Percentiles rank a stretch among this genome's conserved stretches.
Conservation (phyloP, 37 sponge, comb jelly and placozoan genomes). For the Hexactinellida sp. region DNA sequence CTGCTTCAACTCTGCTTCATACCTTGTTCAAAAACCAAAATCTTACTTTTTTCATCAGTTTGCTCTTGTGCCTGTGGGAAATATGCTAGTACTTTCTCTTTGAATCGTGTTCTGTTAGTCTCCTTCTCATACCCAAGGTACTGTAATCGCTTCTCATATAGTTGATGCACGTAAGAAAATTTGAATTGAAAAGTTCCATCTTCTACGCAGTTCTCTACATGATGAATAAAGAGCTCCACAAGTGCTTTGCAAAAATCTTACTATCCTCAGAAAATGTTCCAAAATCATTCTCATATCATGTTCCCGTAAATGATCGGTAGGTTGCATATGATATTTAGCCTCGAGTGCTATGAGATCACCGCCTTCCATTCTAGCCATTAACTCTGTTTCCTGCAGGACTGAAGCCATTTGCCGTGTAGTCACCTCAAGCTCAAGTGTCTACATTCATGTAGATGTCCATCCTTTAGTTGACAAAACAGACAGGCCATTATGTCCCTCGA, state of each 20-base stretch:
- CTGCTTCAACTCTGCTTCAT: conserved; percentile 21
- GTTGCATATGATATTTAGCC: conserved; percentile 16
- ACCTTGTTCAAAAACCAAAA: conserved; percentile 20
- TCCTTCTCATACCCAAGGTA: neutral
- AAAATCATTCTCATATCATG: neutral
- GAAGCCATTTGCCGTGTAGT: neutral
- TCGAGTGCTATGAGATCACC: conserved; percentile 17
- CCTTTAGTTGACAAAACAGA: no score
- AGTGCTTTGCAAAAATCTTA: no score
- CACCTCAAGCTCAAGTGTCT: neutral
- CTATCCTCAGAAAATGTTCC: no score
- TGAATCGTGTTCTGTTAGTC: neutral
- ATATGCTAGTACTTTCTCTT: neutral
- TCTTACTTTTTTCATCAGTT: conserved; percentile 17
- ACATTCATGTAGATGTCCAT: neutral
- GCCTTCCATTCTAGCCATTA: neutral
- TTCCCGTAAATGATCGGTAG: neutral
- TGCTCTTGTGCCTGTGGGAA: conserved; percentile 20
- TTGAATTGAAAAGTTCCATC: conserved; percentile 19
- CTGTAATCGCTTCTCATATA: conserved; percentile 1
- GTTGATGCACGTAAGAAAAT: conserved; percentile 9
- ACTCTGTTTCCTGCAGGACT: neutral
- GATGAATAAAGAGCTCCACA: neutral
- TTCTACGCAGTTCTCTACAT: neutral
- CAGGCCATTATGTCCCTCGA: no score